phyloP scores from a whole-genome alignment of 2,113 vertebrate genomes.

The Plecturocebus donacophilus region DNA sequence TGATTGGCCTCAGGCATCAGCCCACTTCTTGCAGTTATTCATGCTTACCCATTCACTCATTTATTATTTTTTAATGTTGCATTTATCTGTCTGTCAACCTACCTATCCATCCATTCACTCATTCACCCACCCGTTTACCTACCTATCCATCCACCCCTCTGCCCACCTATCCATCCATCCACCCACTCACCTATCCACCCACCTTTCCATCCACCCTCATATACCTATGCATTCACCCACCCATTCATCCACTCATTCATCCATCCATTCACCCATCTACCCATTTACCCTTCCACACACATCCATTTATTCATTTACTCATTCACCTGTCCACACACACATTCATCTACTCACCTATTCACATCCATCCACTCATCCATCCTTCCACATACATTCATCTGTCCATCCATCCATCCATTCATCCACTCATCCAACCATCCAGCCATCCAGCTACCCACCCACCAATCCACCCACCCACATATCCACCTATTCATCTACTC shows the following conservation, averaged over 20 bases:
- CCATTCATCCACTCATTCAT: not conserved
- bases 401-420: not conserved
- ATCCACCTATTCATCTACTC: too few relatives aligned
- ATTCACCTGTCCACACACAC: not conserved
- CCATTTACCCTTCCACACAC: not conserved
- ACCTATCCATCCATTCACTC: not conserved
- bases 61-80: not conserved
- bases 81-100: not conserved
- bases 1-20: not conserved
- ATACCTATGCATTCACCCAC: not conserved
- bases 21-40: not conserved
- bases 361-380: not conserved
- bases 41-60: not conserved
- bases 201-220: fast-evolving
- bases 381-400: not conserved
- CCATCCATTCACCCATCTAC: not conserved
- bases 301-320: too few relatives aligned
- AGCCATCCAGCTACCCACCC: not conserved
- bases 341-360: not conserved
- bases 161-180: too few relatives aligned
- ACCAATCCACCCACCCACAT: not conserved
- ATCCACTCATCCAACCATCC: not conserved
- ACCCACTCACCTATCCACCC: fast-evolving
- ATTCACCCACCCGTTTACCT: not conserved
- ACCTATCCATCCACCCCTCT: not conserved